A percentile compares a stretch with the other conserved stretches of the same genome.
Conservation (phyloP, 2,797 vertebrate genomes). For the Acanthurus leucopareius region DNA sequence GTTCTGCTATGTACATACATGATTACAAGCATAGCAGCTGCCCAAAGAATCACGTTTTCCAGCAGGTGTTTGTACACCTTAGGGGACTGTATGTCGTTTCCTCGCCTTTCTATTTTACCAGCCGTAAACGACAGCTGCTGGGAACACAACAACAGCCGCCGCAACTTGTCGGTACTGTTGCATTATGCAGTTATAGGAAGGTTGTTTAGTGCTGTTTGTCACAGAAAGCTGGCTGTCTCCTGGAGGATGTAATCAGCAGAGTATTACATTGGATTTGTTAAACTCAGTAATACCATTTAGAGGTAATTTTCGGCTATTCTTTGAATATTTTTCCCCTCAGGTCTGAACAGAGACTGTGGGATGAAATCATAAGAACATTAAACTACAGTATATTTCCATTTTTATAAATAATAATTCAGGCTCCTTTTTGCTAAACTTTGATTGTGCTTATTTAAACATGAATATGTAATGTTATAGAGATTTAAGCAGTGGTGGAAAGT, state of each 20-base stretch:
- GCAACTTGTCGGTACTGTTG: constrained; percentile 52
- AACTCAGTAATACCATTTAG: not conserved
- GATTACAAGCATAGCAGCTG: constrained; percentile 68
- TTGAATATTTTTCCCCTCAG: not conserved
- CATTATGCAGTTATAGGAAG: constrained; percentile 29
- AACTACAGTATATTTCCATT: constrained; percentile 1
- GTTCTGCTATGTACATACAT: constrained; percentile 45
- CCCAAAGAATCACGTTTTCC: constrained; percentile 72
- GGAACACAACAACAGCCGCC: constrained; percentile 59
- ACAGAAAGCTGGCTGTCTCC: constrained; percentile 22
- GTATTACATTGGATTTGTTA: not conserved
- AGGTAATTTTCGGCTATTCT: not conserved
- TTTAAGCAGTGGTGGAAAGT: not conserved
- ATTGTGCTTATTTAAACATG: not conserved
- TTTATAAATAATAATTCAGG: not conserved
- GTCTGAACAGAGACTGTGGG: not conserved
- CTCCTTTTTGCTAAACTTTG: not conserved
- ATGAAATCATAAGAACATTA: not conserved
- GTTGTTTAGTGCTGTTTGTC: constrained; percentile 37
- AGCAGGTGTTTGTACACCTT: constrained; percentile 77
- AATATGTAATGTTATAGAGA: not conserved
- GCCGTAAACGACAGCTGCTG: constrained; percentile 70
- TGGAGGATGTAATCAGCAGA: constrained; percentile 18
- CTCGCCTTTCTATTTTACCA: constrained; percentile 69
- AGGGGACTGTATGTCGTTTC: constrained; percentile 68